These are phyloP conservation scores for Capitella teleta DNA, from an alignment of 1,140 invertebrate genomes.

Conservation along the genomic window DNA sequence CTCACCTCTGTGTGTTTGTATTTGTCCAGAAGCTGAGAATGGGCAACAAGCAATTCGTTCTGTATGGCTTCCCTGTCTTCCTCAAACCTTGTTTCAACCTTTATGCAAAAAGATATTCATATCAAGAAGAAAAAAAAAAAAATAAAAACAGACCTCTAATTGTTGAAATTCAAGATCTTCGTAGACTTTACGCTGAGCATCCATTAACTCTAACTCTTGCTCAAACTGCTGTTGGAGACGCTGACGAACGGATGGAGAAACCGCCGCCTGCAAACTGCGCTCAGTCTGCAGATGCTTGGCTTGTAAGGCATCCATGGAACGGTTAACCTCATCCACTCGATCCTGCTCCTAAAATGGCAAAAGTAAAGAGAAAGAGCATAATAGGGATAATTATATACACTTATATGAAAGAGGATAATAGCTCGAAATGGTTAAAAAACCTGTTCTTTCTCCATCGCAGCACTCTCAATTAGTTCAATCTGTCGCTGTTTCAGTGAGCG, in stretches of 20 bases:
- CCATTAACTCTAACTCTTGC: slow-evolving; percentile 46
- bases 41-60: too few species aligned
- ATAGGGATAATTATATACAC: neutral
- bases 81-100: too few species aligned
- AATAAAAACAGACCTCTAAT: slow-evolving; percentile 58
- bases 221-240: slow-evolving; percentile 48
- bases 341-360: slow-evolving; percentile 48
- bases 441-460: slow-evolving; percentile 27
- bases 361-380: slow-evolving; percentile 2
- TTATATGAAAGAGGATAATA: neutral
- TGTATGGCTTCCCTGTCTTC: too few species aligned
- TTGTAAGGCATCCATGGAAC: slow-evolving; percentile 56
- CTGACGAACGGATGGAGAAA: slow-evolving; percentile 25
- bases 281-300: slow-evolving; percentile 49
- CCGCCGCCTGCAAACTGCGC: slow-evolving; percentile 39
- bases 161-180: slow-evolving; percentile 90
- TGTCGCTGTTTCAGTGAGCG: slow-evolving; percentile 26
- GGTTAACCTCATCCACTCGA: slow-evolving; percentile 55
- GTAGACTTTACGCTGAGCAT: slow-evolving; percentile 55
- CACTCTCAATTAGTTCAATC: slow-evolving; percentile 22
- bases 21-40: too few species aligned
- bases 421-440: too few species aligned
- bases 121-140: too few species aligned
- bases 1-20: too few species aligned
- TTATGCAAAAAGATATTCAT: too few species aligned